These are phyloP conservation scores for Seriola aureovittata DNA, from an alignment of 2,113 vertebrate species.

Conservation along the genomic window DNA sequence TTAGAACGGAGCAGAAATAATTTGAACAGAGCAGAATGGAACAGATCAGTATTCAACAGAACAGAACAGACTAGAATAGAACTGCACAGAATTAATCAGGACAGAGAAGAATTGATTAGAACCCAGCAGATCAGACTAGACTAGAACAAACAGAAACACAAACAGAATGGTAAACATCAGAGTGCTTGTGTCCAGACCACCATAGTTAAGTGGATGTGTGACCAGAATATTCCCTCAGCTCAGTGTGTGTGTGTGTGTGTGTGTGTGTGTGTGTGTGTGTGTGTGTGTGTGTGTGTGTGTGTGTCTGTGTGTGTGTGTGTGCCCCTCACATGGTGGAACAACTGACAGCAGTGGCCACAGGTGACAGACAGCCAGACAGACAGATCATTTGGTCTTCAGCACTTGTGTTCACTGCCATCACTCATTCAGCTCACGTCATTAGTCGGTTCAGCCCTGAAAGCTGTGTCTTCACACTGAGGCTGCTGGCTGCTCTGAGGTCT, in stretches of 20 bases:
- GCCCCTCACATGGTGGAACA: constrained; percentile 50
- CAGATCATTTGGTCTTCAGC: constrained; percentile 45
- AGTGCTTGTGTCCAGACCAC: background rate
- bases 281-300: background rate
- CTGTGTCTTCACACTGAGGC: constrained; percentile 12
- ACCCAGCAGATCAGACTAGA: background rate
- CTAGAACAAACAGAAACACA: background rate
- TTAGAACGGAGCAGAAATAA: too few relatives aligned
- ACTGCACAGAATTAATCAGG: background rate
- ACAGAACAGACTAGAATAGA: background rate
- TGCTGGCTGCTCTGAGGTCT: background rate
- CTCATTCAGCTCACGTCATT: constrained; percentile 58
- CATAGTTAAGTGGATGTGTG: background rate
- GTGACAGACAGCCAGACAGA: constrained; percentile 57
- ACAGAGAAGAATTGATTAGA: background rate
- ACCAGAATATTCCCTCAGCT: constrained; percentile 2
- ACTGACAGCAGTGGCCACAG: constrained; percentile 63
- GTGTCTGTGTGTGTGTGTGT: constrained; percentile 7
- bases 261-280: background rate
- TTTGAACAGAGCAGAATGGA: background rate
- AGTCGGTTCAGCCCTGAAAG: background rate
- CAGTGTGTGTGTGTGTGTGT: constrained; percentile 2
- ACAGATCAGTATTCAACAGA: background rate
- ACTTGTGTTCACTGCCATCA: constrained; percentile 52
- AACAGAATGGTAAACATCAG: background rate